Evolutionary conservation across 2,888 invertebrate genomes (phyloP).

Genomic region (Athrips mouffetella): DNA sequence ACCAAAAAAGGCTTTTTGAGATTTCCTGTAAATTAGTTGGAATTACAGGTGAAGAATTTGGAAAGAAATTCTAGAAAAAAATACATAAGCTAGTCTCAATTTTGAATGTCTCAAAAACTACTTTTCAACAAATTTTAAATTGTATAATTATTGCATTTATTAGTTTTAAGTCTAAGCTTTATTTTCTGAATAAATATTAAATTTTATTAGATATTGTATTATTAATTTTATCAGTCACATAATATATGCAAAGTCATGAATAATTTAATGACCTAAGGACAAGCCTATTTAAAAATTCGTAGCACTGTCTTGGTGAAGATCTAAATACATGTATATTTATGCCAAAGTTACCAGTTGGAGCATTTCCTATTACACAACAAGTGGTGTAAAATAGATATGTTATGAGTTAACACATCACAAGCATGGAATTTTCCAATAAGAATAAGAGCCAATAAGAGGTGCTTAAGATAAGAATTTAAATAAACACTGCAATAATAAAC

Average conservation of each 20-base stretch:
- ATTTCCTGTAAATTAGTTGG: slow-evolving; percentile 80
- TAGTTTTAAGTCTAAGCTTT: not conserved
- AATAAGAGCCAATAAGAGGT: no score
- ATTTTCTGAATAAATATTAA: not conserved
- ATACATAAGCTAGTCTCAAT: not conserved
- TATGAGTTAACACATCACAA: no score
- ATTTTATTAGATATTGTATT: not conserved
- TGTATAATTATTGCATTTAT: not conserved
- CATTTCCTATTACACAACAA: slow-evolving; percentile 17
- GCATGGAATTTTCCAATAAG: no score
- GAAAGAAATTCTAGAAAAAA: slow-evolving; percentile 28
- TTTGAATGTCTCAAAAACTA: not conserved
- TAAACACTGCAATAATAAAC: no score
- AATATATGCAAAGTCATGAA: no score
- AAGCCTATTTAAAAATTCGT: no score
- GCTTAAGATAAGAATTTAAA: no score
- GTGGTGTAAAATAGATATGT: not conserved
- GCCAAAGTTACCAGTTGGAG: slow-evolving; percentile 6
- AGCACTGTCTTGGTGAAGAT: no score
- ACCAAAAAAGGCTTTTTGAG: slow-evolving; percentile 83
- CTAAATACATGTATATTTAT: no score
- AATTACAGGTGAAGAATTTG: slow-evolving; percentile 49
- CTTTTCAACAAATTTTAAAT: not conserved
- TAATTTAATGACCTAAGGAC: no score
- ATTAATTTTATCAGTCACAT: no score